Evolutionary conservation across 2,888 invertebrate genomes (phyloP).

Genomic region (Mylabris sibirica): DNA sequence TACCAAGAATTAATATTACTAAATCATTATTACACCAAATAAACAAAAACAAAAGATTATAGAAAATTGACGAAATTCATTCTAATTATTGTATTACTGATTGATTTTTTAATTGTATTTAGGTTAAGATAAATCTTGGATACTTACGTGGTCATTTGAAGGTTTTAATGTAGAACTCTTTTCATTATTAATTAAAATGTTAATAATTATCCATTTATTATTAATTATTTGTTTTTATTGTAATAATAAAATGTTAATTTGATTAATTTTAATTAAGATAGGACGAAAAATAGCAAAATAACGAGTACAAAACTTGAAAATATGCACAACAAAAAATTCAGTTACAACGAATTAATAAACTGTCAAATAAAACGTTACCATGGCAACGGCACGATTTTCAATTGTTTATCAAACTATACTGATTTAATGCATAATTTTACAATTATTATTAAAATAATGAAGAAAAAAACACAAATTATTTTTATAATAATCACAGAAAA

Average conservation of each 20-base stretch:
- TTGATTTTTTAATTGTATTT: no score
- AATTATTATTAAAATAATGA: no score
- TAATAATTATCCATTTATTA: background rate
- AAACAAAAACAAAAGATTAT: slow-evolving; percentile 20
- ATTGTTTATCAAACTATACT: background rate
- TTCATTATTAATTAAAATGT: background rate
- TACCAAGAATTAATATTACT: background rate
- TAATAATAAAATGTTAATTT: background rate
- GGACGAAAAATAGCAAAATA: background rate
- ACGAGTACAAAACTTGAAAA: background rate
- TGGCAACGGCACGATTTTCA: slow-evolving; percentile 20
- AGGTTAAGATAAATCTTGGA: no score
- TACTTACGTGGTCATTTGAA: no score
- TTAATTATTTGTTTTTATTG: background rate
- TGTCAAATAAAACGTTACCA: slow-evolving; percentile 31
- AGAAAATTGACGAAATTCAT: no score
- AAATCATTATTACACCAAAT: background rate
- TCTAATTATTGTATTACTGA: no score
- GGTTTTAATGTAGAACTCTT: no score
- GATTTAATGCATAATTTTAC: background rate
- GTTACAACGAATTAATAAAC: slow-evolving; percentile 32
- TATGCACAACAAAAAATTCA: slow-evolving; percentile 25
- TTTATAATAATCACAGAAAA: no score
- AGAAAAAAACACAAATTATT: background rate
- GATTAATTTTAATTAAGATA: background rate